Evolutionary conservation across 2,797 vertebrate species (phyloP), one percentile per base, ranked within the genome.

Genomic region (Crenuchus spilurus): DNA sequence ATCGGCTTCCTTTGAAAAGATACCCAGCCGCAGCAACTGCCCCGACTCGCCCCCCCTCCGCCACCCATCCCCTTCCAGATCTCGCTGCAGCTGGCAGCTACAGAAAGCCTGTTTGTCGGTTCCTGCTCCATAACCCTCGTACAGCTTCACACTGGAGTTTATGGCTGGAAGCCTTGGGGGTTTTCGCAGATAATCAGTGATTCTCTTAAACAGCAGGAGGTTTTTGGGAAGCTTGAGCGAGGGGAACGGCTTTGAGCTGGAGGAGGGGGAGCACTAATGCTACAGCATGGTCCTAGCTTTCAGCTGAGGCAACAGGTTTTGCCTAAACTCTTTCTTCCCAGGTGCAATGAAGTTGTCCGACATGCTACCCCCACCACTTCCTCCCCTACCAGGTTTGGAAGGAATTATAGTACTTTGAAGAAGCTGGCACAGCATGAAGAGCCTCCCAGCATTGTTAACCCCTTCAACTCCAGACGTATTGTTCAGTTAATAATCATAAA

Each of bases 191-290:
- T 88, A 88, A 89, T 84, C 79, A 88, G 72, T 58, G 76, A 85
- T 90, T 90, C 84, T 88, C 73, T 76, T 82, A 85, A 90, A 58
- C 88, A 85, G 85, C 84, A 78, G 86, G 86, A 80, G 75, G 79
- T 51, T 41, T 79, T 86, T 83, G 84, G 77, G 82, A 83, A 68
- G 69, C 63, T 78, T 1, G 26, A 51, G 49, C 73, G 63, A 72
- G 52, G 30, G 33, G 18, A 72, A 44, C 57, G 33, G 54, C 31
- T 22, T 6, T 13, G 52, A 31, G 18, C 33, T 30, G 16, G 26
- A 48, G 37, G 30, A 68, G 51, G 73, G 55, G 70, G 67, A 30
- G 22, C 16, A 74, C 52, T 30, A 66, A 72, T 69, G 52, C 55
- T 70, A 24, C 66, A 57, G 26, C 39, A n/a, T 28, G 60, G 44